Conservation (phyloP, 2,888 invertebrate species). For the Anticlea derivata region DNA sequence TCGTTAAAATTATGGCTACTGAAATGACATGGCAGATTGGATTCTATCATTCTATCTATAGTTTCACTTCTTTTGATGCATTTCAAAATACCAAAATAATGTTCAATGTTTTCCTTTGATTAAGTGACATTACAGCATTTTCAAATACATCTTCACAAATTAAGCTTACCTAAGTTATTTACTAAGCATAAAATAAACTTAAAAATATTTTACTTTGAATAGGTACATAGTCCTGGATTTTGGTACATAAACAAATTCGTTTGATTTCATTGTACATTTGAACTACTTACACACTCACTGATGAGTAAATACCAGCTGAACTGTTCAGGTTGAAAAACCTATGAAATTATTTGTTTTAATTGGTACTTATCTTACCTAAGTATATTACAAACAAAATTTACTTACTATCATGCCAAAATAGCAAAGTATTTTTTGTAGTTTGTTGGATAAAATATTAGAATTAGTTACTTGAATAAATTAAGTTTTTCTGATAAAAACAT, state of each 20-base stretch:
- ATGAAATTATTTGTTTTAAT: background rate
- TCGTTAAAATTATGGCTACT: slow-evolving; percentile 47
- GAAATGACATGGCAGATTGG: slow-evolving; percentile 28
- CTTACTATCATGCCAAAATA: background rate
- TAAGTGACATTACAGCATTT: slow-evolving; percentile 14
- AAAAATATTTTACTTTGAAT: slow-evolving; percentile 17
- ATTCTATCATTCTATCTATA: slow-evolving; percentile 12
- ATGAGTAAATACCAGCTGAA: background rate
- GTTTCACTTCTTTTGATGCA: slow-evolving; percentile 4
- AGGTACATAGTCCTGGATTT: slow-evolving; percentile 11
- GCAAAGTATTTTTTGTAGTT: background rate
- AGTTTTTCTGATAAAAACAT: slow-evolving; percentile 6
- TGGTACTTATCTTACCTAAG: too few relatives aligned
- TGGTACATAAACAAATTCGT: slow-evolving; percentile 28
- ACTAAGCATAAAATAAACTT: slow-evolving; percentile 18
- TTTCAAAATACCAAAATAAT: slow-evolving; percentile 16
- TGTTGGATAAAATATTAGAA: background rate
- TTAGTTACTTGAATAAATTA: slow-evolving; percentile 3
- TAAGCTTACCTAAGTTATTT: slow-evolving; percentile 13
- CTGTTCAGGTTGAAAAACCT: background rate
- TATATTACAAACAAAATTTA: too few relatives aligned
- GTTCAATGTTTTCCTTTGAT: slow-evolving; percentile 4
- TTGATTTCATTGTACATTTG: slow-evolving; percentile 24
- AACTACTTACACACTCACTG: background rate
- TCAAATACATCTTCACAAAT: slow-evolving; percentile 20